These are phyloP conservation scores for Cheilosia variabilis DNA, from an alignment of 2,888 invertebrate genomes.

Conservation along the genomic window DNA sequence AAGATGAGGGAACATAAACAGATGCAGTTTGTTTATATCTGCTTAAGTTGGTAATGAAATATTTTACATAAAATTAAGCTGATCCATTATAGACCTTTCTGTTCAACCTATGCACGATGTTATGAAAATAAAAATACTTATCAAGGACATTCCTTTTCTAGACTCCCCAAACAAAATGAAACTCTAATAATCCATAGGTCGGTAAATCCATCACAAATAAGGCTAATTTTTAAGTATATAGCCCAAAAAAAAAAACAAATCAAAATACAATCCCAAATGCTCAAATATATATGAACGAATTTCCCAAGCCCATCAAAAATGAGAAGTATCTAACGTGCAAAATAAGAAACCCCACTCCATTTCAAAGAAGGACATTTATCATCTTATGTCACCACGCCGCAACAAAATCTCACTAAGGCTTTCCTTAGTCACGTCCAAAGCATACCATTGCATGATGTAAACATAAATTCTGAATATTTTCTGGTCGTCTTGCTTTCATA, in stretches of 20 bases:
- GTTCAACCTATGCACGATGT: too few relatives aligned
- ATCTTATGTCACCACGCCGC: conserved; percentile 17
- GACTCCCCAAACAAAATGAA: background rate
- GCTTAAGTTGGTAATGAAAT: too few relatives aligned
- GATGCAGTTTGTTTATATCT: too few relatives aligned
- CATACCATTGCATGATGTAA: conserved; percentile 61
- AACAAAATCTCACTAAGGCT: conserved; percentile 41
- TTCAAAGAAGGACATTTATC: conserved; percentile 23
- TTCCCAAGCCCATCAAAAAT: conserved; percentile 18
- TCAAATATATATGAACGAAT: conserved; percentile 36
- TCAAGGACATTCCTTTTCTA: background rate
- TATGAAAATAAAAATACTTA: too few relatives aligned
- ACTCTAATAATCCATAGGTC: background rate
- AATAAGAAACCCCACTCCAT: conserved; percentile 30
- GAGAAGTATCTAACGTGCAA: conserved; percentile 29
- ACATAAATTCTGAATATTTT: conserved; percentile 39
- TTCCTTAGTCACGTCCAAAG: conserved; percentile 55
- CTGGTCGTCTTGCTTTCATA: conserved; percentile 46
- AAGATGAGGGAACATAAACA: too few relatives aligned
- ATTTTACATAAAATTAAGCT: too few relatives aligned
- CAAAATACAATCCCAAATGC: background rate
- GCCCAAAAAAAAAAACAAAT: background rate
- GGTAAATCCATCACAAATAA: conserved; percentile 9
- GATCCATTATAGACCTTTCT: too few relatives aligned
- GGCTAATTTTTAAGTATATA: conserved; percentile 19